Conservation (phyloP, 2,113 vertebrate genomes). For the Nestor notabilis region DNA sequence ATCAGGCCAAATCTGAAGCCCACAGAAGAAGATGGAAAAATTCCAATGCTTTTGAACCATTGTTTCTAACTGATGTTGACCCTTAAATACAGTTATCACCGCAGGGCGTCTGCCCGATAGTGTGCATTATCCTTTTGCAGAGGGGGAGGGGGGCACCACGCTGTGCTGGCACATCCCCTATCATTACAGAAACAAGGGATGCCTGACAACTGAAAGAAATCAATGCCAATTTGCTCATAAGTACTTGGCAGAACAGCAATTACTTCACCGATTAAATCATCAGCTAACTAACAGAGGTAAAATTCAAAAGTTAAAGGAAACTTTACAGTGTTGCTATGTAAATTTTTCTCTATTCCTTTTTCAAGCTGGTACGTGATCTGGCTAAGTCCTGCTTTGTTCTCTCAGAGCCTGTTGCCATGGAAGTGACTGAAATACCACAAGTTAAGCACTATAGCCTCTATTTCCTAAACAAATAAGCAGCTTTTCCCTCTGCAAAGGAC, state of each 20-base stretch:
- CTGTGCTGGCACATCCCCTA: not conserved
- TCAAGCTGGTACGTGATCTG: not conserved
- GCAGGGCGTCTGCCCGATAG: not conserved
- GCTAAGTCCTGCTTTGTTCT: not conserved
- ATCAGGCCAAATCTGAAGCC: not conserved
- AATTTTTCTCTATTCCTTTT: not conserved
- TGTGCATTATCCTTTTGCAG: not conserved
- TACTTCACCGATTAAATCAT: constrained; percentile 6
- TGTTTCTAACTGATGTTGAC: not conserved
- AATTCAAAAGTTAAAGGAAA: constrained; percentile 1
- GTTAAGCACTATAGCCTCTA: constrained; percentile 8
- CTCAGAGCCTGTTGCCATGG: constrained; percentile 48
- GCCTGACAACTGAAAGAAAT: not conserved
- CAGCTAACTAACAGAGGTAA: not conserved
- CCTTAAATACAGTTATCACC: not conserved
- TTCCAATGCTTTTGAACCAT: not conserved
- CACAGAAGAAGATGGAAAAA: not conserved
- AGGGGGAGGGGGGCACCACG: not conserved
- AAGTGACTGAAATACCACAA: constrained; percentile 34
- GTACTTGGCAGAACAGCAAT: not conserved
- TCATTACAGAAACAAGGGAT: not conserved
- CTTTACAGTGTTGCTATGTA: not conserved
- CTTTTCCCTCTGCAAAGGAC: constrained; percentile 1
- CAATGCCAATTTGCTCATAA: not conserved
- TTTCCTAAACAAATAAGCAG: constrained; percentile 50